Percentiles rank a stretch among this genome's conserved stretches.
These are phyloP conservation scores for Anastatus disparis DNA, from an alignment of 1,140 invertebrate genomes.

Conservation along the genomic window DNA sequence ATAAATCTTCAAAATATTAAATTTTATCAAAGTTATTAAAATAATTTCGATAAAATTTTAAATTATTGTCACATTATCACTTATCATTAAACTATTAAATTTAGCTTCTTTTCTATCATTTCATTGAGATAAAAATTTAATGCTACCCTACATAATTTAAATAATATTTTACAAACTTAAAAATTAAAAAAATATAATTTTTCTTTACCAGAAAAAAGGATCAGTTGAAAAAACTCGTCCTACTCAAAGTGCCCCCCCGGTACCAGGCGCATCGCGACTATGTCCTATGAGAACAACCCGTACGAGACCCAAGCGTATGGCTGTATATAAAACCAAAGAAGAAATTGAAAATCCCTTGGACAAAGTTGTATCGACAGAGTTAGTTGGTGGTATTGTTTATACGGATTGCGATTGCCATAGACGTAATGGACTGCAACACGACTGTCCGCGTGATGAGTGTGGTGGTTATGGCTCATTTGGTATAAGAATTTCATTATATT, in stretches of 20 bases:
- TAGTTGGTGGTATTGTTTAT: conserved; percentile 72
- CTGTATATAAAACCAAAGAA: neutral
- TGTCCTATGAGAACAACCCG: neutral
- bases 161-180: too few species aligned
- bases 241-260: neutral
- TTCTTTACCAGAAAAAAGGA: neutral
- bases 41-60: too few species aligned
- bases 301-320: conserved; percentile 10
- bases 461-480: conserved; percentile 43
- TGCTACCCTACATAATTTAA: too few species aligned
- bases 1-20: too few species aligned
- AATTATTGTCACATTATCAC: too few species aligned
- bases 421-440: conserved; percentile 76
- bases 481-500: too few species aligned
- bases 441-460: conserved; percentile 73
- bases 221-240: neutral
- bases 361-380: conserved; percentile 69
- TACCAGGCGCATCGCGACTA: too few species aligned
- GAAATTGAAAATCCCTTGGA: neutral
- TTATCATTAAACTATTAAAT: too few species aligned
- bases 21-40: too few species aligned
- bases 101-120: too few species aligned
- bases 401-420: conserved; percentile 76
- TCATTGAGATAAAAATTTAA: too few species aligned
- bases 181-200: too few species aligned